phyloP scores from a whole-genome alignment of 1,140 invertebrate genomes.

The Eurosta solidaginis region DNA sequence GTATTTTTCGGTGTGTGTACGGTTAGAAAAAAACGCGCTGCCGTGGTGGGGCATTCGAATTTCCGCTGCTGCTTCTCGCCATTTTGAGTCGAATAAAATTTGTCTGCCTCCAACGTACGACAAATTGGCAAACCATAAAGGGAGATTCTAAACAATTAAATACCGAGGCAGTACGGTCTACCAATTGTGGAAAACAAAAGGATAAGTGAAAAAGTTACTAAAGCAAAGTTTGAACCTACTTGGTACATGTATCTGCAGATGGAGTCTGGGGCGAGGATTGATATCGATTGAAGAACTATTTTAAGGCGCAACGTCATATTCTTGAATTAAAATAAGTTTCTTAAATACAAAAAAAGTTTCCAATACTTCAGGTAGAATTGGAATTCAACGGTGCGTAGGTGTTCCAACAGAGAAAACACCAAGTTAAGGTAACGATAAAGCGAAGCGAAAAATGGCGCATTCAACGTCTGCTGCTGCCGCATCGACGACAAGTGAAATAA shows the following conservation, averaged over 20 bases:
- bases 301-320: too few species aligned
- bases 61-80: slow-evolving; percentile 49
- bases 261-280: not conserved
- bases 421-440: slow-evolving; percentile 19
- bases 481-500: slow-evolving; percentile 47
- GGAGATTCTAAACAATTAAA: slow-evolving; percentile 32
- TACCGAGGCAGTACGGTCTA: not conserved
- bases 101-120: slow-evolving; percentile 41
- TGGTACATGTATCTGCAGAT: not conserved
- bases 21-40: slow-evolving; percentile 45
- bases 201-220: not conserved
- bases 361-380: slow-evolving; percentile 2
- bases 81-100: slow-evolving; percentile 50
- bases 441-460: slow-evolving; percentile 50
- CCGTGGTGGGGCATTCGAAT: slow-evolving; percentile 45
- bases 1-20: slow-evolving; percentile 33
- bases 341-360: slow-evolving; percentile 11
- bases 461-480: slow-evolving; percentile 43
- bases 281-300: too few species aligned
- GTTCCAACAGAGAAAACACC: slow-evolving; percentile 13
- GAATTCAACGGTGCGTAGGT: slow-evolving; percentile 5
- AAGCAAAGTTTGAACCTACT: not conserved
- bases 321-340: not conserved
- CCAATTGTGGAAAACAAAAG: not conserved
- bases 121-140: slow-evolving; percentile 34